phyloP scores from a whole-genome alignment of 2,797 vertebrate species.

The Eospalax fontanierii region DNA sequence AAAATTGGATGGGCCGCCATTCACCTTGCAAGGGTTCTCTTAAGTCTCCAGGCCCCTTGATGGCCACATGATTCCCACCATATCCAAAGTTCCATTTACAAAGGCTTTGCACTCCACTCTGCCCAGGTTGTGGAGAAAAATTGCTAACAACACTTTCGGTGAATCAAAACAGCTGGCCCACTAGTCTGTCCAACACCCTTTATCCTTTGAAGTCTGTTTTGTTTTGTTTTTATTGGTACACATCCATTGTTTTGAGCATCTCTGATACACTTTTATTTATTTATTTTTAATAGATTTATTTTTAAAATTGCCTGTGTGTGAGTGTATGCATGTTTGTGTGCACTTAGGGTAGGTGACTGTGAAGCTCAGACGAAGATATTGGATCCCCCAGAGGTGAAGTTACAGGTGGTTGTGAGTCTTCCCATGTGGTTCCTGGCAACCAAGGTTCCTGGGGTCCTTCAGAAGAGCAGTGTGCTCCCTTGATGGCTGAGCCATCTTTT shows the following conservation, averaged over 20 bases:
- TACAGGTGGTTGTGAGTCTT: neutral
- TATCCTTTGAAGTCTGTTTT: neutral
- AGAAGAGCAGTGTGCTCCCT: neutral
- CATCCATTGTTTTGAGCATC: neutral
- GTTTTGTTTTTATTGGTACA: neutral
- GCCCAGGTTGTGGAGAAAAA: fast-evolving
- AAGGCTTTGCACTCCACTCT: neutral
- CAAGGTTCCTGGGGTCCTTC: neutral
- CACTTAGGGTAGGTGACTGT: too few species aligned
- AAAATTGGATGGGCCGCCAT: neutral
- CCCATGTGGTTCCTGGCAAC: neutral
- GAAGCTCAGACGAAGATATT: neutral
- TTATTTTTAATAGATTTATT: neutral
- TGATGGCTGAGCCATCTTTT: neutral
- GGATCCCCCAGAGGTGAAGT: neutral
- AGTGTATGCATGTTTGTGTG: too few species aligned
- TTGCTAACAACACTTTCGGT: neutral
- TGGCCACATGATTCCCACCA: fast-evolving
- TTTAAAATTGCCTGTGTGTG: too few species aligned
- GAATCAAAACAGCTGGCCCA: neutral
- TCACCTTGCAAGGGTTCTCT: neutral
- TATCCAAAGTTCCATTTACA: neutral
- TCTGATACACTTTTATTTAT: neutral
- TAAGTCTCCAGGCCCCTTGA: neutral
- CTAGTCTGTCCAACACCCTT: neutral